Percentiles rank a stretch among this genome's conserved stretches.
Conservation (phyloP, 2,888 invertebrate species). For the Lymantria monacha region DNA sequence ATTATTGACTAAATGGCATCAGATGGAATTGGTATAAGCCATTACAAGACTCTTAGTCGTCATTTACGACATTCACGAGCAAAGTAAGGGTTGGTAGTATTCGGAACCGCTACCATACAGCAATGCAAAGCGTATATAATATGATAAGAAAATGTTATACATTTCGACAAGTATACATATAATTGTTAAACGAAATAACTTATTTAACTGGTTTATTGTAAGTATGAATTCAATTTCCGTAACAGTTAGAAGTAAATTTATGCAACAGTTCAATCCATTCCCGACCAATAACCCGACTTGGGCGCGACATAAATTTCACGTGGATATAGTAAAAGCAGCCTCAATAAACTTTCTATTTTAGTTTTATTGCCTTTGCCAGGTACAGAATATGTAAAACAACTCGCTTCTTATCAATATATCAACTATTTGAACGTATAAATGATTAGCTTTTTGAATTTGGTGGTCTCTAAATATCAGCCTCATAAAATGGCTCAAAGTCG, state of each 20-base stretch:
- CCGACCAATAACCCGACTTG: constrained; percentile 37
- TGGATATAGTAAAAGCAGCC: constrained; percentile 44
- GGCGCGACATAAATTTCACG: constrained; percentile 40
- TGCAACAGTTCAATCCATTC: constrained; percentile 40
- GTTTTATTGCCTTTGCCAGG: constrained; percentile 45
- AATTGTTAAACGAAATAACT: no score
- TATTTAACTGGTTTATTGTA: constrained; percentile 6
- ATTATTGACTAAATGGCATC: no score
- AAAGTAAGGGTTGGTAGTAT: no score
- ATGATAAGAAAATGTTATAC: no score
- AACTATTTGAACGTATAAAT: constrained; percentile 17
- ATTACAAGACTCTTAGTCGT: no score
- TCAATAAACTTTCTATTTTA: constrained; percentile 54
- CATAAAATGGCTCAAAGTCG: no score
- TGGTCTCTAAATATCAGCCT: no score
- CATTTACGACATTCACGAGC: no score
- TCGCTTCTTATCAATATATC: constrained; percentile 27
- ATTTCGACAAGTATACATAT: no score
- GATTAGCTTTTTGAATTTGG: constrained; percentile 20
- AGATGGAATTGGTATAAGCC: no score
- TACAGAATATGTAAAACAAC: constrained; percentile 40
- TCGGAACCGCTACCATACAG: no score
- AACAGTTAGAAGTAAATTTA: constrained; percentile 35
- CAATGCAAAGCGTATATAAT: no score
- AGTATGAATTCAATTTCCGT: constrained; percentile 39